phyloP scores from a whole-genome alignment of 2,888 invertebrate genomes.

The Fabriciana adippe region DNA sequence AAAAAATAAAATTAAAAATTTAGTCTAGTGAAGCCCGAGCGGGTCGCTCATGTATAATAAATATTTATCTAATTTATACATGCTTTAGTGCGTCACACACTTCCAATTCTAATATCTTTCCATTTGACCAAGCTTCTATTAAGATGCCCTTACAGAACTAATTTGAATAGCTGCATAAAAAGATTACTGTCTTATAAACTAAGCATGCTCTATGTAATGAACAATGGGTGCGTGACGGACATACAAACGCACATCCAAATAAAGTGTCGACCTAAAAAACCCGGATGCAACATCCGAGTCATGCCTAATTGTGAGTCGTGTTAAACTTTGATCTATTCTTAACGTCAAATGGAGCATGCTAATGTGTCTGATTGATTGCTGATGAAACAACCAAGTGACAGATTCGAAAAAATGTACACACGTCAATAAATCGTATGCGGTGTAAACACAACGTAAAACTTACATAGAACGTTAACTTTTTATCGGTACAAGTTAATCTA shows the following conservation, averaged over 20 bases:
- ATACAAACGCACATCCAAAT: slow-evolving; percentile 26
- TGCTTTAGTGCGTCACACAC: too few species aligned
- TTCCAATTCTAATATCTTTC: not conserved
- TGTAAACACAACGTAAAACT: too few species aligned
- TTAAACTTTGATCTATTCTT: slow-evolving; percentile 73
- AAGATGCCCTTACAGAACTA: slow-evolving; percentile 3
- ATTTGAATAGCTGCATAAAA: slow-evolving; percentile 12
- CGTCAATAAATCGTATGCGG: too few species aligned
- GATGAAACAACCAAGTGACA: slow-evolving; percentile 40
- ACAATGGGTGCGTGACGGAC: slow-evolving; percentile 26
- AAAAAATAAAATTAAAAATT: too few species aligned
- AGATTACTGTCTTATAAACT: slow-evolving; percentile 8
- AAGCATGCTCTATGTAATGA: slow-evolving; percentile 11
- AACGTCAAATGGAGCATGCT: slow-evolving; percentile 63
- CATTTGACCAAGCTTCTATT: not conserved
- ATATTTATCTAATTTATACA: too few species aligned
- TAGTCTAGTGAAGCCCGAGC: too few species aligned
- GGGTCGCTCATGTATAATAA: too few species aligned
- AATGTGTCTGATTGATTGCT: slow-evolving; percentile 56
- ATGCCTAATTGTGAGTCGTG: slow-evolving; percentile 55
- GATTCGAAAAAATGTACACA: not conserved
- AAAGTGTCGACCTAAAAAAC: slow-evolving; percentile 31
- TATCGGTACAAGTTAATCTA: too few species aligned
- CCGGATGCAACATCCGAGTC: slow-evolving; percentile 49
- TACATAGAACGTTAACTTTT: too few species aligned